A percentile compares a stretch with the other conserved stretches of the same genome.
Conservation (phyloP, 2,888 invertebrate species). For the Molorchus minor region DNA sequence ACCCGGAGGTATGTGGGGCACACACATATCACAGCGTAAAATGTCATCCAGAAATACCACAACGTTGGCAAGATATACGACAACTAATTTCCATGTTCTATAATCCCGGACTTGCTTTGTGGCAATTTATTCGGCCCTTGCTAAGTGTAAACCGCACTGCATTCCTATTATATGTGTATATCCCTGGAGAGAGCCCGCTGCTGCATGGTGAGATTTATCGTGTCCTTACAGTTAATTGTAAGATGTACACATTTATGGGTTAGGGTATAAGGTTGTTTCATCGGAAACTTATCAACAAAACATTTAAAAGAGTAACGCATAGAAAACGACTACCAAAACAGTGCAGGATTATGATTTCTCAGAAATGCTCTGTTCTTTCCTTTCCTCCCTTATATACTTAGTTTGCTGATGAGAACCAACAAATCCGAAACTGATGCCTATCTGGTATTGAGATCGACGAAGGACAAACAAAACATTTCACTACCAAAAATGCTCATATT, state of each 20-base stretch:
- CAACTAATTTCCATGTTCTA: conserved; percentile 33
- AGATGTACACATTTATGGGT: background rate
- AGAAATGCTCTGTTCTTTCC: no score
- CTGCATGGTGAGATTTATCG: conserved; percentile 25
- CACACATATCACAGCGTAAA: conserved; percentile 11
- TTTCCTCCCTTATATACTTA: no score
- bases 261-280: background rate
- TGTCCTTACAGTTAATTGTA: conserved; percentile 4
- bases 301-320: background rate
- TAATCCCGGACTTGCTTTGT: conserved; percentile 29
- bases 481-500: no score
- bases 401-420: no score
- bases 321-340: background rate
- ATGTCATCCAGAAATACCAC: conserved; percentile 19
- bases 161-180: conserved; percentile 33
- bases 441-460: no score
- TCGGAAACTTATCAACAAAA: background rate
- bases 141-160: conserved; percentile 31
- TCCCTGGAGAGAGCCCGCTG: conserved; percentile 26
- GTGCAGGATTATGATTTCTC: no score
- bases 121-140: conserved; percentile 22
- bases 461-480: no score
- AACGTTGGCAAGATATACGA: conserved; percentile 21
- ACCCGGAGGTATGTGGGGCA: background rate
- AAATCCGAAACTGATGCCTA: no score